Evolutionary conservation across 2,888 invertebrate genomes (phyloP), one percentile per base, ranked within the genome.

Genomic region (Antheraea yamamai): DNA sequence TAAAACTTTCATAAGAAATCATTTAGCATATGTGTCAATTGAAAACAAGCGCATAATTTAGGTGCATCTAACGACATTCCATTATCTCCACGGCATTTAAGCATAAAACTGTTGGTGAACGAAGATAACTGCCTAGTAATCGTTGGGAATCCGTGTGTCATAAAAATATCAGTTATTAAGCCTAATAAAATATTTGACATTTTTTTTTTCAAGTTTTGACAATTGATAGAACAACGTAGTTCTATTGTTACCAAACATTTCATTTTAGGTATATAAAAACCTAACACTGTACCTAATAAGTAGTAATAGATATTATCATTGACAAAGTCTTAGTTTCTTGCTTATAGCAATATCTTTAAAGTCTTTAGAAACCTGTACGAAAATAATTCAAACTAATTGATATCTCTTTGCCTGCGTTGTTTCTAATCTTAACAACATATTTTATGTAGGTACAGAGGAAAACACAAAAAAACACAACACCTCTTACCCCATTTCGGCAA

Each of bases 201-300:
- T 73, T 76, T 55, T 16, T 35, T 64, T 73, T 73, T 66, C 64
- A 51, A 73, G 20, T 30, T 16, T 66, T 30, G 26, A 47, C 47
- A 66, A 66, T 64, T 30, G 30, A 66, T 66, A 16, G 26, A 7
- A 66, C 16, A 30, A 66, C 64, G 6, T 66, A 30, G 30, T n/a
- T 10, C 23, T n/a, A 61, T 61, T 20, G 64, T 66, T 66, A 16
- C 64, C 16, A 66, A 66, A 66, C 35, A 39, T 39, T 39, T 39
- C 4, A 39, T 39, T 39, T 39, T 39, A 4, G 35, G 2, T 39
- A 39, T 0, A 39, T 39, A 7, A 39, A 39, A 7, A 39, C 2
- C 35, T 39, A 39, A 4, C 35, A 12, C 7, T 47, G 47, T 55
- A 55, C 3, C 20, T 55, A 55, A 55, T 55, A 12, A 47, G 47